Evolutionary conservation across 92 coral and sea anemone genomes (phyloP), one percentile per base, ranked within the genome.

Genomic region (Metridium senile): DNA sequence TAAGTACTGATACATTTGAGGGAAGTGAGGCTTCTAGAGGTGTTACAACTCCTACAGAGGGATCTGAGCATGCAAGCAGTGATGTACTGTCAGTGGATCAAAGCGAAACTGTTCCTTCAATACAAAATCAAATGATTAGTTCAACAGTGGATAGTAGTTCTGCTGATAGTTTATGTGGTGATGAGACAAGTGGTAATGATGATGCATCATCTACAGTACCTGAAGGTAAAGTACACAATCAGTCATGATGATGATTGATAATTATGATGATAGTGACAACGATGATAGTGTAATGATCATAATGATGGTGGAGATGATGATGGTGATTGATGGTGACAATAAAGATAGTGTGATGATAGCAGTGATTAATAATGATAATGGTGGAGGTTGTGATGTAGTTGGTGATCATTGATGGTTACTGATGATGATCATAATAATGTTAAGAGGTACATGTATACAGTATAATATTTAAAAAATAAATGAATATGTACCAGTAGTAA

Each of bases 81-180:
- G 49, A 39, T 39, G 13, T 39, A 13, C 13, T 39, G 13, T 39
- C 49, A 4, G 13, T 39, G 13, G 49, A 13, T 39, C 6, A 13
- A 4, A 13, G 49, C 13, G 49, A 4, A 39, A 13, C 25, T 63
- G 78, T 9, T 11, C 53, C 29, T 7, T 56, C 66, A 53, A 19
- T 32, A 21, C 11, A 62, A n/a, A 22, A 57, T 17, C 25, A 62
- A 39, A 23, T 58, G 68, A 73, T 26, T 4, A 7, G 2, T 54
- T 13, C 59, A 21, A 20, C 66, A 57, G 65, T 33, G 54, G 78
- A 73, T 13, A 73, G 64, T 31, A 52, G 74, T 17, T 77, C 82
- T 23, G 82, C 82, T 1, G 82, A 67, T 53, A 77, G 82, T 22
- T 67, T 77, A 52, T 77, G 82, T 77, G 82, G 66, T 22, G 22